A percentile compares a stretch with the other conserved stretches of the same genome.
Conservation (phyloP, 2,113 vertebrate species). For the Clarias magur region DNA sequence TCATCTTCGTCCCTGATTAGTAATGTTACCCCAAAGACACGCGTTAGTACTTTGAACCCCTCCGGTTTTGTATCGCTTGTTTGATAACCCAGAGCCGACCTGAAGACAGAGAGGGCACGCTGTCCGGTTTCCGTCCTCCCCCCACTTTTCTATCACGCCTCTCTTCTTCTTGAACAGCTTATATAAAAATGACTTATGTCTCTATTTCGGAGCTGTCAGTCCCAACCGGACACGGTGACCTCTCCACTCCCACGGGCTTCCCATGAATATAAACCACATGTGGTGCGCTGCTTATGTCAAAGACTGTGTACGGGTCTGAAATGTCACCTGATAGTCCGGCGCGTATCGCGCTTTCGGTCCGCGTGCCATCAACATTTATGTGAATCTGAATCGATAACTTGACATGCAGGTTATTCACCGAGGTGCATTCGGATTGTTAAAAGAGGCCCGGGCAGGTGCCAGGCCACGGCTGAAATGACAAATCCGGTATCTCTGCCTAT, state of each 20-base stretch:
- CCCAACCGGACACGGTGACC: constrained; percentile 73
- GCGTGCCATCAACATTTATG: not conserved
- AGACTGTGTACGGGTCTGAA: constrained; percentile 25
- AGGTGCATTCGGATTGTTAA: constrained; percentile 18
- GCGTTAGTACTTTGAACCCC: not conserved
- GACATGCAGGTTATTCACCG: not conserved
- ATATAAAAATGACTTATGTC: constrained; percentile 73
- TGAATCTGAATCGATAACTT: constrained; percentile 9
- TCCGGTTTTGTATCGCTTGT: not conserved
- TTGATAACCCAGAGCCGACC: not conserved
- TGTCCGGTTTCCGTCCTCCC: constrained; percentile 8
- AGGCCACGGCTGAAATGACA: constrained; percentile 64
- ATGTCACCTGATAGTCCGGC: constrained; percentile 15
- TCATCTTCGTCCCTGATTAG: not conserved
- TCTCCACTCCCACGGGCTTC: constrained; percentile 59
- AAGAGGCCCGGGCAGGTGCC: constrained; percentile 48
- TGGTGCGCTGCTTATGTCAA: constrained; percentile 37
- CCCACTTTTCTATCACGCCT: constrained; percentile 51
- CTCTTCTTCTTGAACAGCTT: constrained; percentile 56
- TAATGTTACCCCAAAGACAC: not conserved
- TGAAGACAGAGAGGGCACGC: not conserved
- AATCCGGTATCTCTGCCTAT: constrained; percentile 65
- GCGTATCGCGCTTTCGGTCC: not conserved
- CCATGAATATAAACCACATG: constrained; percentile 72
- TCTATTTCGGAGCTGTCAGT: constrained; percentile 77